Percentiles rank a stretch among this genome's conserved stretches.
phyloP scores from a whole-genome alignment of 2,113 vertebrate genomes.

The Pterocles gutturalis region DNA sequence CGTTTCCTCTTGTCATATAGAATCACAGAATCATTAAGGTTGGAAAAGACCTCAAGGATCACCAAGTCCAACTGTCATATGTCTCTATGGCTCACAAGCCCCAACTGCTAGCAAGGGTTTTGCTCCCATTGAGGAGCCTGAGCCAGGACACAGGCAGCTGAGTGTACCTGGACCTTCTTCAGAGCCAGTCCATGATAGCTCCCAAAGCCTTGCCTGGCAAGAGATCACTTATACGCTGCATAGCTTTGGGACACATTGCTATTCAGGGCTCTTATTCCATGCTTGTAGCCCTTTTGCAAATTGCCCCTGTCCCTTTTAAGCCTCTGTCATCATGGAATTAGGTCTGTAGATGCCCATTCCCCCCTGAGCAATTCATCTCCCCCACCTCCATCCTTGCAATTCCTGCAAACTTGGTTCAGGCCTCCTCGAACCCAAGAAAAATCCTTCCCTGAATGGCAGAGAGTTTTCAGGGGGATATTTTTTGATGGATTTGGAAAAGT shows the following conservation, averaged over 20 bases:
- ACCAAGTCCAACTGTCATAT: no score
- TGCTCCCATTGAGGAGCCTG: background rate
- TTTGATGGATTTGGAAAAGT: background rate
- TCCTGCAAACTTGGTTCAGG: background rate
- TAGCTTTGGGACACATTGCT: background rate
- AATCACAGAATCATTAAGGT: no score
- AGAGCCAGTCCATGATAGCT: background rate
- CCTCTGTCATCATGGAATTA: background rate
- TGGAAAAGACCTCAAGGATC: no score
- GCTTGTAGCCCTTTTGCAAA: background rate
- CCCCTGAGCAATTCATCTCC: background rate
- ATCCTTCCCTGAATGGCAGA: background rate
- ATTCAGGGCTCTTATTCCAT: background rate
- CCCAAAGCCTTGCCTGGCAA: background rate
- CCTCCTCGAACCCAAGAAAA: background rate
- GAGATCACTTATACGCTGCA: background rate
- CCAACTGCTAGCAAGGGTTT: background rate
- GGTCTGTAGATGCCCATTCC: background rate
- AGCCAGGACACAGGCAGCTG: background rate
- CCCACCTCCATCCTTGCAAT: background rate
- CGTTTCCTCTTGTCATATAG: no score
- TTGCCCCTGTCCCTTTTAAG: background rate
- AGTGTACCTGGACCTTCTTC: background rate
- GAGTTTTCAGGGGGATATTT: background rate
- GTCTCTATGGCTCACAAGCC: background rate